Conservation (phyloP, 2,888 invertebrate genomes). For the Entomobrya multifasciata region DNA sequence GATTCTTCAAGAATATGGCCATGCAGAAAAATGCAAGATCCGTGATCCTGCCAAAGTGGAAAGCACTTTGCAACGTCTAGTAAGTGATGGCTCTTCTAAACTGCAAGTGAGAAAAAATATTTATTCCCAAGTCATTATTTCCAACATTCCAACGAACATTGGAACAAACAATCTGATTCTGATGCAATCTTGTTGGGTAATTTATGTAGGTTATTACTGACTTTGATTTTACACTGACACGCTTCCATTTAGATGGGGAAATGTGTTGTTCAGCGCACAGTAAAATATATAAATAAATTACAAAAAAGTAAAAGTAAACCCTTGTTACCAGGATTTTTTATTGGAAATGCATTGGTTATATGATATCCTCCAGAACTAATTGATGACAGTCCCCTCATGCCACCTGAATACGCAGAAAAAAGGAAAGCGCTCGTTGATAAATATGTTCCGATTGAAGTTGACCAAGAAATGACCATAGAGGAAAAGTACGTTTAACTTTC, state of each 20-base stretch:
- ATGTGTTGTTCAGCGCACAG: slow-evolving; percentile 91
- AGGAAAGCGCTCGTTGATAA: slow-evolving; percentile 85
- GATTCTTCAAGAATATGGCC: slow-evolving; percentile 53
- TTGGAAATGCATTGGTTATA: too few species aligned
- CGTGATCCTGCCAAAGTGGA: slow-evolving; percentile 72
- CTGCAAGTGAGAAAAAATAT: slow-evolving; percentile 69
- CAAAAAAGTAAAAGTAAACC: too few species aligned
- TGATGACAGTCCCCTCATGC: slow-evolving; percentile 87
- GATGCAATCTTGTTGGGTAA: too few species aligned
- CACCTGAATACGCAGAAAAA: slow-evolving; percentile 85
- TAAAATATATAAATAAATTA: too few species aligned
- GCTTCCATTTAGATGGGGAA: slow-evolving; percentile 88
- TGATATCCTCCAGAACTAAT: slow-evolving; percentile 90
- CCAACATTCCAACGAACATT: too few species aligned
- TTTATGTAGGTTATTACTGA: slow-evolving; percentile 90
- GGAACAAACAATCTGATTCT: too few species aligned
- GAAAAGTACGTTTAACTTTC: too few species aligned
- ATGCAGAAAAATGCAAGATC: slow-evolving; percentile 68
- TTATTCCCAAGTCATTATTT: too few species aligned
- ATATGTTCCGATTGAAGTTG: slow-evolving; percentile 92
- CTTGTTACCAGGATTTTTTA: too few species aligned
- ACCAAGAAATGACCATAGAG: slow-evolving; percentile 86
- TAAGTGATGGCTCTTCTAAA: slow-evolving; percentile 66
- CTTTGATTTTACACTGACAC: slow-evolving; percentile 94
- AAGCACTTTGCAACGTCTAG: slow-evolving; percentile 59